phyloP scores from a whole-genome alignment of 2,113 vertebrate genomes.

The Gadus macrocephalus region DNA sequence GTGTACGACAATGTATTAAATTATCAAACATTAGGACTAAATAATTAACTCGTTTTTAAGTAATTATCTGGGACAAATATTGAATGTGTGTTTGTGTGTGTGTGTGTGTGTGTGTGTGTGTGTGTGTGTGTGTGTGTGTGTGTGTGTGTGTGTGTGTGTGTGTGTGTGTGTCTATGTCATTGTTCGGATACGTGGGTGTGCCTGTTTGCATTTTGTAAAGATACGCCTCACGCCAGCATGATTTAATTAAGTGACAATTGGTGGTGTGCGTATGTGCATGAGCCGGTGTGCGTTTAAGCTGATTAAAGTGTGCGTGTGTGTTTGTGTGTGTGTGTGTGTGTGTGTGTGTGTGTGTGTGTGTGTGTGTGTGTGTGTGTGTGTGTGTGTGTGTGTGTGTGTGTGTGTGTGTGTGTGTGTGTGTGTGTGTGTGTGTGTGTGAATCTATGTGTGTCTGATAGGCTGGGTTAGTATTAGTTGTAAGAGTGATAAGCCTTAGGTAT shows the following conservation, averaged over 20 bases:
- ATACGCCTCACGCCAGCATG: too few species aligned
- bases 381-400: constrained; percentile 15
- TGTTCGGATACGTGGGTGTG: not conserved
- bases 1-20: too few species aligned
- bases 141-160: not conserved
- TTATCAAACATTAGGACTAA: too few species aligned
- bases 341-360: constrained; percentile 31
- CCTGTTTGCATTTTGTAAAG: constrained; percentile 31
- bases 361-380: constrained; percentile 30
- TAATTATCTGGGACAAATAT: too few species aligned
- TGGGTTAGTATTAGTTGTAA: too few species aligned
- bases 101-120: not conserved
- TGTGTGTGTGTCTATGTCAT: constrained; percentile 10
- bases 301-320: constrained; percentile 16
- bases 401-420: constrained; percentile 15
- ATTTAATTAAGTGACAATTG: constrained; percentile 10
- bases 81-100: not conserved
- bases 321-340: constrained; percentile 29
- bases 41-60: too few species aligned
- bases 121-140: not conserved
- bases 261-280: constrained; percentile 9
- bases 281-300: constrained; percentile 13
- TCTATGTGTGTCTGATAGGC: constrained; percentile 17
- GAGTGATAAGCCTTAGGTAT: too few species aligned
- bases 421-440: constrained; percentile 29